These are phyloP conservation scores for Amazona guildingii DNA, from an alignment of 2,113 vertebrate genomes.

Conservation along the genomic window DNA sequence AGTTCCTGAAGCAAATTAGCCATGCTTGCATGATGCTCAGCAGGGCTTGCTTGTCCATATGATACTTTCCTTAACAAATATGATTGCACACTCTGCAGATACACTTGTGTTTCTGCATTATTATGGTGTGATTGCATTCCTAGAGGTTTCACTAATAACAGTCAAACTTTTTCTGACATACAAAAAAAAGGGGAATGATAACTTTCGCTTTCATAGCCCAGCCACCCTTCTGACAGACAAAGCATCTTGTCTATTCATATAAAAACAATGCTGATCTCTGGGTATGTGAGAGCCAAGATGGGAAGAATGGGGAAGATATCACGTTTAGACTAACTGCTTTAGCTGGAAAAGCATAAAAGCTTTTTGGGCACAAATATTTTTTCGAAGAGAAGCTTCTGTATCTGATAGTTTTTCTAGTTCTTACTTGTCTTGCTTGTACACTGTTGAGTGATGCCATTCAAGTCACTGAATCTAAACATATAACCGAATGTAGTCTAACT, in stretches of 20 bases:
- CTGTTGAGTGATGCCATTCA: neutral
- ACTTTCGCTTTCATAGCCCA: neutral
- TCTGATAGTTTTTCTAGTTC: neutral
- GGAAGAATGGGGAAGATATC: neutral
- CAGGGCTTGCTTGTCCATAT: neutral
- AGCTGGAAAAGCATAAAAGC: neutral
- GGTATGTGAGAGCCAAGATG: neutral
- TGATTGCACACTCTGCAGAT: neutral
- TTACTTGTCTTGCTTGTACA: neutral
- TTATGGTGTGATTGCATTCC: accelerated
- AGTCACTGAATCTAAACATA: neutral
- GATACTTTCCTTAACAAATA: neutral
- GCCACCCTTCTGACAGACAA: neutral
- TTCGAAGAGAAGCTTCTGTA: neutral
- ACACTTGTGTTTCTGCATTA: neutral
- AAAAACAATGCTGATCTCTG: neutral
- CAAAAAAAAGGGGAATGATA: neutral
- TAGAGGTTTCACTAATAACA: neutral
- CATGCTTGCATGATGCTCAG: neutral
- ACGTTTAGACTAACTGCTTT: neutral
- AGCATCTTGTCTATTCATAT: neutral
- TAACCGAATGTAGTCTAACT: neutral
- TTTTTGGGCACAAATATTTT: neutral
- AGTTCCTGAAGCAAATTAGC: neutral
- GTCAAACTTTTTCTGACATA: neutral